Evolutionary conservation across 2,113 vertebrate species (phyloP).

Genomic region (Toxostoma redivivum): DNA sequence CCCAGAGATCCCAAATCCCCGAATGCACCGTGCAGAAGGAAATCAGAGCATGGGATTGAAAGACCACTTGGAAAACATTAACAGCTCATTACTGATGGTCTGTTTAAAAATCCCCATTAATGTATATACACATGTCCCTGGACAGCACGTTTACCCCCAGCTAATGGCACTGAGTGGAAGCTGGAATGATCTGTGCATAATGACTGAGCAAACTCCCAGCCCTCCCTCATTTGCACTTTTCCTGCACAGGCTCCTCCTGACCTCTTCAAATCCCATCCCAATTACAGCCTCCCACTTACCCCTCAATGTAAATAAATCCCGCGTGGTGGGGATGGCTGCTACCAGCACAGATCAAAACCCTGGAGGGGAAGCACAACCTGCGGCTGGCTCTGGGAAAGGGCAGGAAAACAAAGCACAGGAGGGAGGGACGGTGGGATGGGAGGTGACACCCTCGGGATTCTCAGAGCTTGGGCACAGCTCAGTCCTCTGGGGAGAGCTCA

Average conservation of each 20-base stretch:
- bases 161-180: conserved; percentile 33
- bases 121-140: background rate
- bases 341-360: background rate
- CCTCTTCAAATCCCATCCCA: conserved; percentile 57
- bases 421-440: rapidly evolving
- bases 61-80: conserved; percentile 46
- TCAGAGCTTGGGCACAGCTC: background rate
- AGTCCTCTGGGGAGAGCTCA: background rate
- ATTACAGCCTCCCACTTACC: conserved; percentile 58
- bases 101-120: conserved; percentile 38
- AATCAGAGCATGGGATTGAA: background rate
- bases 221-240: conserved; percentile 21
- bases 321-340: background rate
- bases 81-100: conserved; percentile 47
- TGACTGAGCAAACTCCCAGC: background rate
- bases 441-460: background rate
- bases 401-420: background rate
- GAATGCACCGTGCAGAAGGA: rapidly evolving
- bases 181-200: background rate
- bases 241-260: conserved; percentile 19
- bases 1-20: rapidly evolving
- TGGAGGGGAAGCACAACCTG: background rate
- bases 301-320: conserved; percentile 50
- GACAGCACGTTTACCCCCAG: background rate
- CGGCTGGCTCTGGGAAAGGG: background rate